Conservation (phyloP, 2,888 invertebrate genomes). For the Branchipolynoe longqiensis region DNA sequence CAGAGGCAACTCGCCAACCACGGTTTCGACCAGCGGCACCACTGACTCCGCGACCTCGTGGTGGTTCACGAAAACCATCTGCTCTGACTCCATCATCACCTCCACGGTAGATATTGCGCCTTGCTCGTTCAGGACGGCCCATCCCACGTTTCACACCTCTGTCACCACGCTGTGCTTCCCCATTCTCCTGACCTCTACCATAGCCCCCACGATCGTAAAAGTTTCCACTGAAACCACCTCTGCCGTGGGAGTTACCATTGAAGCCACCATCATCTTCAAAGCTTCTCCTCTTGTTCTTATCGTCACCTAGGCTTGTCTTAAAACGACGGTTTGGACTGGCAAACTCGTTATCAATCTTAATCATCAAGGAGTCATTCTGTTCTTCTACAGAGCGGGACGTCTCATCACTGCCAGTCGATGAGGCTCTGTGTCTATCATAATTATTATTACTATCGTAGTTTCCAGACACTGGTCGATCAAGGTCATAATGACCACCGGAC, state of each 20-base stretch:
- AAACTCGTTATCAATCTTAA: constrained; percentile 76
- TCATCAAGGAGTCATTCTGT: constrained; percentile 75
- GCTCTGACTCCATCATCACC: constrained; percentile 32
- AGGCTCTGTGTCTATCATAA: constrained; percentile 62
- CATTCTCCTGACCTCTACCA: not conserved
- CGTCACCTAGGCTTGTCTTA: constrained; percentile 4
- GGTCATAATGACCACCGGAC: no score
- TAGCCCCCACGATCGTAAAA: constrained; percentile 21
- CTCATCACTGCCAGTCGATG: constrained; percentile 75
- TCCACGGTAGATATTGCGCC: constrained; percentile 33
- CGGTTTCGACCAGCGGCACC: constrained; percentile 1
- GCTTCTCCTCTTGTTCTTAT: constrained; percentile 16
- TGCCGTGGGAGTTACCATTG: not conserved
- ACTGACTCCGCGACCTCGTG: not conserved
- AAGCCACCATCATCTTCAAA: constrained; percentile 22
- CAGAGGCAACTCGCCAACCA: constrained; percentile 25
- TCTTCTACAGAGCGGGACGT: constrained; percentile 73
- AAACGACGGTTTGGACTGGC: constrained; percentile 39
- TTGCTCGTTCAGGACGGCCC: not conserved
- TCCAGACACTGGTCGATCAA: constrained; percentile 27
- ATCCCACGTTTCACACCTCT: not conserved
- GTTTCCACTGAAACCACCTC: constrained; percentile 14
- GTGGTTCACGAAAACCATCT: constrained; percentile 24
- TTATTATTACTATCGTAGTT: no score
- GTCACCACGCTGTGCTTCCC: not conserved